These are phyloP conservation scores for Drosophila insularis DNA, from an alignment of 1,140 invertebrate genomes.

Conservation along the genomic window DNA sequence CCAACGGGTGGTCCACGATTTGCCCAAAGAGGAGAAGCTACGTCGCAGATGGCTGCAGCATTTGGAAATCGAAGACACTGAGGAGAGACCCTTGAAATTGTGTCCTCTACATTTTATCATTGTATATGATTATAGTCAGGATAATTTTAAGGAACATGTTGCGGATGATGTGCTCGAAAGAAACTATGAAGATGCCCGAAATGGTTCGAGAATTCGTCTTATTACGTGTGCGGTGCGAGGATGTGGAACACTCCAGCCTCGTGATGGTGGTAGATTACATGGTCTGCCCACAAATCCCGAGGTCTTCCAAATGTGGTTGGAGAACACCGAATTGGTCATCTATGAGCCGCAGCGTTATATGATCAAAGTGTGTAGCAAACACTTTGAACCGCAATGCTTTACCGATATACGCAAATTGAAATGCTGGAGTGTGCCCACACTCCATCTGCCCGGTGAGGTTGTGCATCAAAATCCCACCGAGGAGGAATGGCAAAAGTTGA, in stretches of 20 bases:
- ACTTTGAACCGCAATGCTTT: slow-evolving; percentile 58
- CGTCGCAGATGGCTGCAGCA: slow-evolving; percentile 41
- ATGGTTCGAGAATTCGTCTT: slow-evolving; percentile 35
- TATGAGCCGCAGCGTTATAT: slow-evolving; percentile 54
- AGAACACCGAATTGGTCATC: slow-evolving; percentile 53
- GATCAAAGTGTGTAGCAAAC: slow-evolving; percentile 58
- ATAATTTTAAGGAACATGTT: slow-evolving; percentile 31
- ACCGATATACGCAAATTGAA: slow-evolving; percentile 37
- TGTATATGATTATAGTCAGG: slow-evolving; percentile 49
- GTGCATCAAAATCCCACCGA: slow-evolving; percentile 50
- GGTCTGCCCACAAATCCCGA: slow-evolving; percentile 51
- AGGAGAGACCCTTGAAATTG: slow-evolving; percentile 22
- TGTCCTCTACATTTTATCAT: slow-evolving; percentile 56
- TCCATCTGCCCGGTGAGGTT: slow-evolving; percentile 41
- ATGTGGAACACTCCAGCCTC: slow-evolving; percentile 39
- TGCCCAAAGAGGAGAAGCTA: slow-evolving; percentile 35
- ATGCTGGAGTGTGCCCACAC: slow-evolving; percentile 62
- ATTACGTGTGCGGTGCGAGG: slow-evolving; percentile 53
- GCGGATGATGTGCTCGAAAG: slow-evolving; percentile 11
- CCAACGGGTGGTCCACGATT: slow-evolving; percentile 16
- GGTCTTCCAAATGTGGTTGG: slow-evolving; percentile 61
- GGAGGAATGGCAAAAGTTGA: slow-evolving; percentile 46
- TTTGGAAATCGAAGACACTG: slow-evolving; percentile 22
- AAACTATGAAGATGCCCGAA: slow-evolving; percentile 41
- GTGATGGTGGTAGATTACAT: slow-evolving; percentile 48